Evolutionary conservation across 2,888 invertebrate species (phyloP).

Genomic region (Drosophila atripex): DNA sequence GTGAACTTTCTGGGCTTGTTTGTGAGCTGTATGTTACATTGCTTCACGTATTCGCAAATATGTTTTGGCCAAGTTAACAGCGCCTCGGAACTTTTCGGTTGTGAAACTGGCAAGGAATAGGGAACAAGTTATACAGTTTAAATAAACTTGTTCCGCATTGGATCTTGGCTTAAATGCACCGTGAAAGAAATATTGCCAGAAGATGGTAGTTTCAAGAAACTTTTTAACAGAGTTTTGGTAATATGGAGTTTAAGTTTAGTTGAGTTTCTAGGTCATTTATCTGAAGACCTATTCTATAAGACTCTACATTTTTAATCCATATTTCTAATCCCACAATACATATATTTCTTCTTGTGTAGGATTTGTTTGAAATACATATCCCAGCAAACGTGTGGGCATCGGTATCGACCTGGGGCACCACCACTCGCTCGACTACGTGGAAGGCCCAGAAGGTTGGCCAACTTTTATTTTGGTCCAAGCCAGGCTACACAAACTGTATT

Average conservation of each 20-base stretch:
- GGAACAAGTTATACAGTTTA: conserved; percentile 69
- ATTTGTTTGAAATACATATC: conserved; percentile 12
- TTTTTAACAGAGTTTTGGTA: neutral
- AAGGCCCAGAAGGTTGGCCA: conserved; percentile 37
- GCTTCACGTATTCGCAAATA: conserved; percentile 43
- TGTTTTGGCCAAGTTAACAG: conserved; percentile 41
- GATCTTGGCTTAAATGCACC: conserved; percentile 23
- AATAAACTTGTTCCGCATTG: conserved; percentile 77
- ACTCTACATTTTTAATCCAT: neutral
- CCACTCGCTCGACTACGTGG: conserved; percentile 38
- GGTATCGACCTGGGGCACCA: conserved; percentile 67
- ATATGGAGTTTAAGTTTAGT: neutral
- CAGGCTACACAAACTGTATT: conserved; percentile 65
- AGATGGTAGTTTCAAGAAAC: neutral
- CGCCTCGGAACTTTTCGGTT: conserved; percentile 51
- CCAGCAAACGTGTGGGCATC: conserved; percentile 64
- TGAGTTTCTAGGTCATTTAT: neutral
- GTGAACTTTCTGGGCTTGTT: conserved; percentile 26
- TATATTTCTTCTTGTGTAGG: conserved; percentile 7
- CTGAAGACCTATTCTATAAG: neutral
- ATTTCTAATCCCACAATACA: neutral
- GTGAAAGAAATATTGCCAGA: neutral
- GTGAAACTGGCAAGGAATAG: conserved; percentile 12
- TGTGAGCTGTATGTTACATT: conserved; percentile 21
- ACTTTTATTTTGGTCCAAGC: conserved; percentile 49